A percentile compares a stretch with the other conserved stretches of the same genome.
Evolutionary conservation across 1,140 invertebrate species (phyloP).

Genomic region (Sitobion miscanthi): DNA sequence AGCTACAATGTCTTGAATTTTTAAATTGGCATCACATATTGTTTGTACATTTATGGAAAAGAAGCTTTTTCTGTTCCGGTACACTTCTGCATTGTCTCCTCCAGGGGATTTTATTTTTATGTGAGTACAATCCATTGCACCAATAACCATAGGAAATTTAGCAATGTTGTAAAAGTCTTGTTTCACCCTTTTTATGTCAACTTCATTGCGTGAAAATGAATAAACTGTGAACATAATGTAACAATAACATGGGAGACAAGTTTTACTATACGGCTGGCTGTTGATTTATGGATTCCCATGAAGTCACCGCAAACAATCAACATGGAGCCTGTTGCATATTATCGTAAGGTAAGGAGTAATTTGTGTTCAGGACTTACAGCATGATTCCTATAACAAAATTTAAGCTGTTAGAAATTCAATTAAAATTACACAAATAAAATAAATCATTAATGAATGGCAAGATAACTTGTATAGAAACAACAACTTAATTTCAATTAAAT

Average conservation of each 20-base stretch:
- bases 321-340: not conserved
- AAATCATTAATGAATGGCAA: too few species aligned
- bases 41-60: conserved; percentile 64
- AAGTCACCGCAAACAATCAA: conserved; percentile 32
- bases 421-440: not conserved
- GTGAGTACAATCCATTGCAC: conserved; percentile 63
- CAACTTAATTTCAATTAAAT: too few species aligned
- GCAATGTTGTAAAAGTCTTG: conserved; percentile 61
- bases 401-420: not conserved
- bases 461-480: too few species aligned
- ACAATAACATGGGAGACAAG: conserved; percentile 40
- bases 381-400: not conserved
- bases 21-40: conserved; percentile 62
- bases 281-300: conserved; percentile 33
- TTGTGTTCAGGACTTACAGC: not conserved
- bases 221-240: conserved; percentile 54
- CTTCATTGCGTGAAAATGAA: conserved; percentile 59
- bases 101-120: conserved; percentile 61
- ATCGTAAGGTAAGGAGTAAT: not conserved
- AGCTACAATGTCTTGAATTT: conserved; percentile 62
- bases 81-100: conserved; percentile 62
- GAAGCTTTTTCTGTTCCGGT: conserved; percentile 63
- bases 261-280: conserved; percentile 45
- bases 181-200: conserved; percentile 57
- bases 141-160: conserved; percentile 62